These are phyloP conservation scores for Zygogramma bicolorata DNA, from an alignment of 2,888 invertebrate species.

Conservation along the genomic window DNA sequence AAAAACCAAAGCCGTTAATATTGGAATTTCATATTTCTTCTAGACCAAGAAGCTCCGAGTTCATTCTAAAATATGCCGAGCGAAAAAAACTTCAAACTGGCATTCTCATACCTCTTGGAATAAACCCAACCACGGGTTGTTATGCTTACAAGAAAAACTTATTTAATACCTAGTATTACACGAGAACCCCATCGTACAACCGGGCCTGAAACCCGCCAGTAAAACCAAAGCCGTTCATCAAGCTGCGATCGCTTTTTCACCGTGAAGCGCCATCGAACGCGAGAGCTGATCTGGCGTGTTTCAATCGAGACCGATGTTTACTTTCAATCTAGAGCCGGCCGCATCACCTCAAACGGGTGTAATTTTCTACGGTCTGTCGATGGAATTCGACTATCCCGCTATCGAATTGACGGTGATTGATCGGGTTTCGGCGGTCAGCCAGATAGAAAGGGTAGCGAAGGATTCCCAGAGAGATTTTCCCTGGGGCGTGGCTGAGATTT, in stretches of 20 bases:
- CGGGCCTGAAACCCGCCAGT: too few relatives aligned
- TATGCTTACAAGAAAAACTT: too few relatives aligned
- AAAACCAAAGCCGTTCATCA: background rate
- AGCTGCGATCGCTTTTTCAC: background rate
- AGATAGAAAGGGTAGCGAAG: constrained; percentile 35
- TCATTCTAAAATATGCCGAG: too few relatives aligned
- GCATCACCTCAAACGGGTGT: constrained; percentile 45
- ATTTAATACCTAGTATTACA: too few relatives aligned
- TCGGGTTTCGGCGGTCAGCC: constrained; percentile 43
- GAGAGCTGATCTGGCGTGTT: constrained; percentile 31
- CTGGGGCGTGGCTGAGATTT: background rate
- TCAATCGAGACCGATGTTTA: constrained; percentile 43
- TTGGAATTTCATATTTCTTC: too few relatives aligned
- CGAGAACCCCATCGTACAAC: too few relatives aligned
- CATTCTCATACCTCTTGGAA: too few relatives aligned
- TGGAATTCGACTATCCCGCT: constrained; percentile 17
- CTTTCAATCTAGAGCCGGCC: constrained; percentile 45
- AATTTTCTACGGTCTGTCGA: constrained; percentile 44
- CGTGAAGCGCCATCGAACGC: constrained; percentile 20
- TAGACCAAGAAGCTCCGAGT: too few relatives aligned
- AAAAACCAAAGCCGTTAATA: too few relatives aligned
- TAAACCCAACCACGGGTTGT: too few relatives aligned
- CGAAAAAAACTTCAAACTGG: too few relatives aligned
- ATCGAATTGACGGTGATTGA: constrained; percentile 45
- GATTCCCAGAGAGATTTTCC: background rate